Conservation (phyloP, 1,140 invertebrate species). For the Metaphire vulgaris region DNA sequence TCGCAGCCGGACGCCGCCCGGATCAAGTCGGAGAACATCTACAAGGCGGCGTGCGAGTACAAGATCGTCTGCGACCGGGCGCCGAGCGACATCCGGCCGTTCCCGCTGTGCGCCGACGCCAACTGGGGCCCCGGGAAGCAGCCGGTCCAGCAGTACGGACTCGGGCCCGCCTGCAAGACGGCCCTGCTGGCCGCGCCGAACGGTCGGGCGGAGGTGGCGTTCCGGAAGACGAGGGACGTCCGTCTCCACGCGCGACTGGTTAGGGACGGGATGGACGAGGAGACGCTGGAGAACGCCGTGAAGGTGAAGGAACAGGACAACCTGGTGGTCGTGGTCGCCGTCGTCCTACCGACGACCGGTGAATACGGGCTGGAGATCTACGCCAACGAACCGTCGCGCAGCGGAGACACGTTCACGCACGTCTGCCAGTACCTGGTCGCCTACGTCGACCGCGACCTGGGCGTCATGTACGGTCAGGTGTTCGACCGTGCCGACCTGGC, state of each 20-base stretch:
- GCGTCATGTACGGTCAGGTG: conserved; percentile 28
- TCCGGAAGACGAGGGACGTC: conserved; percentile 29
- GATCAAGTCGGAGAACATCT: conserved; percentile 28
- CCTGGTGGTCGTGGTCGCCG: conserved; percentile 13
- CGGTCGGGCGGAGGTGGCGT: conserved; percentile 30
- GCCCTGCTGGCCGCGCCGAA: conserved; percentile 31
- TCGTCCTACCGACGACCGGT: conserved; percentile 40
- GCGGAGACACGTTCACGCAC: conserved; percentile 48
- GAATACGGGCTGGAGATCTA: conserved; percentile 53
- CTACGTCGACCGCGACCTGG: conserved; percentile 27
- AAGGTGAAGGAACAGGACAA: conserved; percentile 28
- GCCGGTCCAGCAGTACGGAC: conserved; percentile 47
- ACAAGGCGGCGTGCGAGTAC: conserved; percentile 48
- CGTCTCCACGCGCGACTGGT: conserved; percentile 26
- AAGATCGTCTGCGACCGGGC: conserved; percentile 47
- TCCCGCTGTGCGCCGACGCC: conserved; percentile 49
- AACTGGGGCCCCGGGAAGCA: conserved; percentile 51
- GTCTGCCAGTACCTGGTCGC: conserved; percentile 45
- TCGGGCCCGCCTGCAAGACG: conserved; percentile 42
- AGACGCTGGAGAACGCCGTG: conserved; percentile 24
- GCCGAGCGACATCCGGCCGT: conserved; percentile 40
- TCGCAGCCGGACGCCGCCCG: conserved; percentile 31
- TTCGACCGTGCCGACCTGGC: conserved; percentile 27
- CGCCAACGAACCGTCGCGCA: conserved; percentile 48
- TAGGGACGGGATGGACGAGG: conserved; percentile 27